Conservation (phyloP, 2,113 vertebrate species). For the Entomyzon cyanotis region DNA sequence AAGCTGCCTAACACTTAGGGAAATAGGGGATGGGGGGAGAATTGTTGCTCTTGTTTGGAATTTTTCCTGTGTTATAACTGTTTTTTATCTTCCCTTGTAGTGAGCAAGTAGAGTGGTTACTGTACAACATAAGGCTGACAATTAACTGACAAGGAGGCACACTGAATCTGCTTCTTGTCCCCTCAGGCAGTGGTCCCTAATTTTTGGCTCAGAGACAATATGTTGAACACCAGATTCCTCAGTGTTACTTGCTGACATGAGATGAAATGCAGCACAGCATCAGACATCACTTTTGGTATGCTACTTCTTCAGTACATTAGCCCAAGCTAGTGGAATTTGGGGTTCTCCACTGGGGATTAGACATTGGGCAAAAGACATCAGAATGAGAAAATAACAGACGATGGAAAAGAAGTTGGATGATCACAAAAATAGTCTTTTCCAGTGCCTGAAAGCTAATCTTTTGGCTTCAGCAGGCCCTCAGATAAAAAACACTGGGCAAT, state of each 20-base stretch:
- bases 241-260: background rate
- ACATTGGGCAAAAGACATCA: background rate
- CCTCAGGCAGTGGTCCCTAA: conserved; percentile 35
- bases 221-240: conserved; percentile 8
- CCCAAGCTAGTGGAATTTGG: background rate
- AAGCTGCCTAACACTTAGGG: background rate
- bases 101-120: background rate
- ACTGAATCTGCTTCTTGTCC: conserved; percentile 47
- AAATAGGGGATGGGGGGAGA: background rate
- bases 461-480: background rate
- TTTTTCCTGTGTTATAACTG: background rate
- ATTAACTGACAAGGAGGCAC: conserved; percentile 13
- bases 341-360: background rate
- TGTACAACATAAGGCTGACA: conserved; percentile 21
- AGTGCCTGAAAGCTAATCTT: background rate
- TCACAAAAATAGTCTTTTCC: background rate
- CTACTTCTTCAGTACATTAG: background rate
- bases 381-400: background rate
- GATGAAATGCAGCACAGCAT: background rate
- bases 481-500: background rate
- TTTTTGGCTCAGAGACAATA: background rate
- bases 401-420: background rate
- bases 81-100: background rate
- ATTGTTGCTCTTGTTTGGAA: background rate
- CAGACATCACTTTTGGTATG: background rate